These are phyloP conservation scores for Philypnodon macrostomus DNA, from an alignment of 2,797 vertebrate species.

Conservation along the genomic window DNA sequence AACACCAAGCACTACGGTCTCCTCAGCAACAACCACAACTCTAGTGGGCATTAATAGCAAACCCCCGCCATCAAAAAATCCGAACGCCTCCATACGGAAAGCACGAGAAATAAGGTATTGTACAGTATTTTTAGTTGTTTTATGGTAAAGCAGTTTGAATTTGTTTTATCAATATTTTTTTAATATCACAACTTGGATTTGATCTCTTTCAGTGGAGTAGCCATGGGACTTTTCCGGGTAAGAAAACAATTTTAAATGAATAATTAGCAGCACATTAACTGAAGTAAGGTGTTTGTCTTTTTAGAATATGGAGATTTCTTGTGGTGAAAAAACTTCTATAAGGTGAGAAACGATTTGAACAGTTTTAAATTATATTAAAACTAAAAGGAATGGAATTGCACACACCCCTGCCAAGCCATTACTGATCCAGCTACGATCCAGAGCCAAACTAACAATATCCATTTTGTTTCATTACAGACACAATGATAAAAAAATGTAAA, in stretches of 20 bases:
- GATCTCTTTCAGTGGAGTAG: conserved; percentile 2
- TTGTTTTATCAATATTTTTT: background rate
- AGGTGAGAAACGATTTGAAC: conserved; percentile 33
- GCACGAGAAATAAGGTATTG: background rate
- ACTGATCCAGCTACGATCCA: too few species aligned
- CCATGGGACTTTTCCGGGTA: conserved; percentile 49
- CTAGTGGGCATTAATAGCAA: rapidly evolving
- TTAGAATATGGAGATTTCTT: conserved; percentile 55
- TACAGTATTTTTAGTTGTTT: background rate
- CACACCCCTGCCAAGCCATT: background rate
- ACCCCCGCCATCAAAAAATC: rapidly evolving
- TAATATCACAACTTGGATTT: conserved; percentile 15
- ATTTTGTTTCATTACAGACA: too few species aligned
- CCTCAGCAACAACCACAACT: background rate
- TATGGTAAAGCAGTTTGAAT: background rate
- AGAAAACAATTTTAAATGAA: conserved; percentile 20
- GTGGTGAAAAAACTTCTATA: conserved; percentile 33
- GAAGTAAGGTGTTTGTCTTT: conserved; percentile 14
- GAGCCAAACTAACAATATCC: too few species aligned
- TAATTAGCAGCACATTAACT: background rate
- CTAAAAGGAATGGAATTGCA: too few species aligned
- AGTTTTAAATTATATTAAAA: too few species aligned
- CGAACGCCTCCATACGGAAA: rapidly evolving
- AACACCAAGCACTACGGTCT: background rate
- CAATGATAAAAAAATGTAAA: too few species aligned